Conservation (phyloP, 2,888 invertebrate genomes). For the Linnaemya tessellans region DNA sequence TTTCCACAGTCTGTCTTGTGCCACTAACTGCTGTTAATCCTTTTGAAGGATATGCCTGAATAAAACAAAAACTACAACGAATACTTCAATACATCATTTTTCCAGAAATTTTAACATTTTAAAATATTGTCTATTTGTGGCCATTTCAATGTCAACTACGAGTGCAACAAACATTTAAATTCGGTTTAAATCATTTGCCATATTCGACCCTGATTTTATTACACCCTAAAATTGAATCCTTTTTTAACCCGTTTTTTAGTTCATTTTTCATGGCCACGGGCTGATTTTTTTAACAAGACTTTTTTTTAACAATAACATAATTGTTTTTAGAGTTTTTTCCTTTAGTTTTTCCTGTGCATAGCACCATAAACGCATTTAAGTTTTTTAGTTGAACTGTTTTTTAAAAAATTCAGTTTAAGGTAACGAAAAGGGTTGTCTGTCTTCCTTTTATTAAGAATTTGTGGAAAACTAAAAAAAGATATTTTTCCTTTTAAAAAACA, state of each 20-base stretch:
- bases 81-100: slow-evolving; percentile 41
- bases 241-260: slow-evolving; percentile 51
- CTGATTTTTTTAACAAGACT: slow-evolving; percentile 11
- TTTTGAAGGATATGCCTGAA: slow-evolving; percentile 33
- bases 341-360: neutral
- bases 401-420: slow-evolving; percentile 64
- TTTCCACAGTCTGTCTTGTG: slow-evolving; percentile 23
- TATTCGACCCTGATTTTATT: too few species aligned
- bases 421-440: slow-evolving; percentile 52
- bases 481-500: neutral
- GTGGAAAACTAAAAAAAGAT: neutral
- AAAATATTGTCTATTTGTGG: slow-evolving; percentile 26
- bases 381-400: slow-evolving; percentile 55
- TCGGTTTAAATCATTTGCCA: neutral
- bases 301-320: slow-evolving; percentile 1
- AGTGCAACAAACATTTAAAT: slow-evolving; percentile 28
- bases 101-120: slow-evolving; percentile 26
- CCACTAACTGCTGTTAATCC: slow-evolving; percentile 63
- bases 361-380: slow-evolving; percentile 6
- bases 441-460: slow-evolving; percentile 8
- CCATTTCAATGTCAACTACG: slow-evolving; percentile 40
- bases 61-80: neutral
- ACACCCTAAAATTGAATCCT: neutral
- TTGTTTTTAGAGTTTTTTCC: neutral
- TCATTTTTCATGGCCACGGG: slow-evolving; percentile 40